A percentile compares a stretch with the other conserved stretches of the same genome.
phyloP scores from a whole-genome alignment of 2,797 vertebrate genomes.

The Sebastolobus altivelis region DNA sequence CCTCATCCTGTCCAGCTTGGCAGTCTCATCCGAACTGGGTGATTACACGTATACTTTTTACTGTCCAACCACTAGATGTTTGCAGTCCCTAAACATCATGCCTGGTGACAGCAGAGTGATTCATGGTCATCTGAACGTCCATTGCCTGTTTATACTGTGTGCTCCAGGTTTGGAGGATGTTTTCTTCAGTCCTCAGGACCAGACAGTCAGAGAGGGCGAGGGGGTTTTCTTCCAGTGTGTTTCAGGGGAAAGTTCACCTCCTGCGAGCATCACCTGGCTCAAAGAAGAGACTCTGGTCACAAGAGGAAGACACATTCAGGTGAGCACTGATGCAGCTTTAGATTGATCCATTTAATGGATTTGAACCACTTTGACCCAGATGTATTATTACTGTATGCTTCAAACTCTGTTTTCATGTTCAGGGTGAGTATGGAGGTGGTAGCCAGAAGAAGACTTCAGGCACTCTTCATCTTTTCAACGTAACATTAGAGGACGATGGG shows the following conservation, averaged over 20 bases:
- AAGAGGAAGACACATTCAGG: conserved; percentile 83
- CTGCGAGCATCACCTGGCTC: conserved; percentile 83
- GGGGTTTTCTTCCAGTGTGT: conserved; percentile 85
- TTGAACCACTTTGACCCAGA: neutral
- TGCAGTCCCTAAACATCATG: neutral
- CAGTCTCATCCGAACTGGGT: conserved; percentile 74
- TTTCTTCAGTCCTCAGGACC: conserved; percentile 83
- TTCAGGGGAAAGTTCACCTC: conserved; percentile 84
- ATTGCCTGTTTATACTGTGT: conserved; percentile 1
- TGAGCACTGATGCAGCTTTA: conserved; percentile 24
- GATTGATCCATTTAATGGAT: neutral
- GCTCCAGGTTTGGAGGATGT: conserved; percentile 83
- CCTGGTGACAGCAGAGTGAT: neutral
- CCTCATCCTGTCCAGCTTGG: conserved; percentile 72
- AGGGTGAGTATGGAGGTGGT: conserved; percentile 87
- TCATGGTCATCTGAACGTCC: neutral
- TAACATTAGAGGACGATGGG: conserved; percentile 82
- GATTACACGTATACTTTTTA: conserved; percentile 23
- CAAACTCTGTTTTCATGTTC: conserved; percentile 37
- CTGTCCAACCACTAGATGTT: neutral
- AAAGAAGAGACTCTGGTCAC: conserved; percentile 77
- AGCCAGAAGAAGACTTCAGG: conserved; percentile 83
- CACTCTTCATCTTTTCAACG: conserved; percentile 80
- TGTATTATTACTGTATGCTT: neutral
- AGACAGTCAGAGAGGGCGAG: conserved; percentile 77